Base-by-base conservation (phyloP, 2,888 invertebrate species). In the Caenorhabditis macrosperma region DNA sequence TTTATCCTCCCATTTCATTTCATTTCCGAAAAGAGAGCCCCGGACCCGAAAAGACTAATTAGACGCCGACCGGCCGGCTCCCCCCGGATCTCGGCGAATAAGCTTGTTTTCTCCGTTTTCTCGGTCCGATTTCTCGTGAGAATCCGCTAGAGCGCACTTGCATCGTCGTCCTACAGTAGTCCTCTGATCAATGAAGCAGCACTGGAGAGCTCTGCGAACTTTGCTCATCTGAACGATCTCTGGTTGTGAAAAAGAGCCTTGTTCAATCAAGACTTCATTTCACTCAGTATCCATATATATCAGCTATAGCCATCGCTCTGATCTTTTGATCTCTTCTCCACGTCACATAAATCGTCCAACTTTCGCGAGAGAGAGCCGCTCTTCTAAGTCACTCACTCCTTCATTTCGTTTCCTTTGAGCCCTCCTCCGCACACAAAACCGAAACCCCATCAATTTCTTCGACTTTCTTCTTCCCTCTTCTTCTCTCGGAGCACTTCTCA, bases 101-200 rank as follows among this genome's bases (percentile, higher is more conserved):
- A 69, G 59, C 41, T 50, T 28, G 33, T 69, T 41, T 30, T 60
- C 59, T 67, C 38, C 50, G 59, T 60, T 48, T 35, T 28, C 26
- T n/a, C 35, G 10, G 10, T 9, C 12, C 20, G 5, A 4, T 30
- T 61, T 44, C 28, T 48, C 46, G 12, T 17, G 41, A 22, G 33
- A 33, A 9, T 33, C 33, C 9, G 15, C 15, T 38, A 38, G 38
- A 12, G 38, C 38, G 38, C 15, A 38, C 38, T 38, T 38, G 3
- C 38, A 5, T 7, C 33, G 33, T 9, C 33, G 6, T 33, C 5
- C 33, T 33, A 9, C 6, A 33, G 9, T 5, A 33, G 33, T 7
- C 33, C 33, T n/a, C n/a, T n/a, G n/a, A n/a, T n/a, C n/a, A n/a
- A n/a, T n/a, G n/a, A n/a, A n/a, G n/a, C n/a, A n/a, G n/a, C n/a